Percentiles rank a stretch among this genome's conserved stretches.
phyloP scores from a whole-genome alignment of 2,888 invertebrate genomes.

The Drosophila atripex region DNA sequence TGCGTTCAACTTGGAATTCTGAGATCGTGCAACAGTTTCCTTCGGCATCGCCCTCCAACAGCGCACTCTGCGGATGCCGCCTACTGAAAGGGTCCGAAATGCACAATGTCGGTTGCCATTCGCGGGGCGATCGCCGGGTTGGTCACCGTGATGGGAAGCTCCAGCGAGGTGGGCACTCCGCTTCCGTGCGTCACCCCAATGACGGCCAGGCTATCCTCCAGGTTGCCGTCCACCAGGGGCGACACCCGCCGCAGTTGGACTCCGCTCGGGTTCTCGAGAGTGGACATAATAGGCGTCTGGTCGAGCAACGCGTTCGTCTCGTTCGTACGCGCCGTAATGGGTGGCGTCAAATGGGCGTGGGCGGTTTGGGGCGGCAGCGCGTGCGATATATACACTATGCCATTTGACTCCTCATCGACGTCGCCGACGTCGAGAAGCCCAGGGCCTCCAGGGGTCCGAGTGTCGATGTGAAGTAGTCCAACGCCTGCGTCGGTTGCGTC shows the following conservation, averaged over 20 bases:
- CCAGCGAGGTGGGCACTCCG: slow-evolving; percentile 88
- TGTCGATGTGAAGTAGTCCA: slow-evolving; percentile 56
- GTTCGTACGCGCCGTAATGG: slow-evolving; percentile 85
- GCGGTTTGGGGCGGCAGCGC: slow-evolving; percentile 37
- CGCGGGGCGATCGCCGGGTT: slow-evolving; percentile 89
- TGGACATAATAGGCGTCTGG: slow-evolving; percentile 92
- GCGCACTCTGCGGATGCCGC: neutral
- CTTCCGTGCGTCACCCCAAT: slow-evolving; percentile 85
- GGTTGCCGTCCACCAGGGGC: slow-evolving; percentile 60
- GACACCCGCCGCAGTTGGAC: slow-evolving; percentile 42
- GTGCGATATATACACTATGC: slow-evolving; percentile 67
- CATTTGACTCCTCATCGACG: neutral
- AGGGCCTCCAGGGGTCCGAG: slow-evolving; percentile 21
- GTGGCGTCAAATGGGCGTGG: slow-evolving; percentile 71
- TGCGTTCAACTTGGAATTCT: neutral
- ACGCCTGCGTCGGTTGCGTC: slow-evolving; percentile 53
- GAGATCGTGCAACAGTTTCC: neutral
- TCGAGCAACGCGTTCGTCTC: slow-evolving; percentile 91
- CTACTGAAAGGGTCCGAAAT: slow-evolving; percentile 53
- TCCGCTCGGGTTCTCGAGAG: slow-evolving; percentile 88
- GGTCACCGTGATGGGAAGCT: slow-evolving; percentile 90
- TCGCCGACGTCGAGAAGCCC: neutral
- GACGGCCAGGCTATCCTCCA: slow-evolving; percentile 86
- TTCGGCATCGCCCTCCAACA: too few relatives aligned
- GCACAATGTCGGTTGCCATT: slow-evolving; percentile 56